phyloP scores from a whole-genome alignment of 2,113 vertebrate species.

The Hippocampus guttulatus region DNA sequence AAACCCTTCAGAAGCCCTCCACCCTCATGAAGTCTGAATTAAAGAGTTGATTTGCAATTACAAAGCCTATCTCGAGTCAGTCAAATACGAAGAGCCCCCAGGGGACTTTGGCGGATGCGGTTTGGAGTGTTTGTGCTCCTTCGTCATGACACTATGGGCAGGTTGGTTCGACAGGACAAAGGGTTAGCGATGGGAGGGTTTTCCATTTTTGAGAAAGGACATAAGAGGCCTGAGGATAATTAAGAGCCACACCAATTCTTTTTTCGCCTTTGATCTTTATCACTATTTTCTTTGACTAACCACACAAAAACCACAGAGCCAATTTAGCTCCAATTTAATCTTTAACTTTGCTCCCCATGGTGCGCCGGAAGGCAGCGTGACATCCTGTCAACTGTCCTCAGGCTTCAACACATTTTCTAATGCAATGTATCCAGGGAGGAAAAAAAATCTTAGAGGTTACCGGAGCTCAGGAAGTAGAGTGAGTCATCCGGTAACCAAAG shows the following conservation, averaged over 20 bases:
- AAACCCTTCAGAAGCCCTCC: slow-evolving; percentile 60
- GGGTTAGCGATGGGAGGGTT: neutral
- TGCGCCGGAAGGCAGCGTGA: too few relatives aligned
- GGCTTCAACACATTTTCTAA: too few relatives aligned
- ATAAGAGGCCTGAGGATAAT: slow-evolving; percentile 32
- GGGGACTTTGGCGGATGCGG: slow-evolving; percentile 18
- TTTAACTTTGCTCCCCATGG: too few relatives aligned
- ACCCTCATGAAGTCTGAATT: slow-evolving; percentile 66
- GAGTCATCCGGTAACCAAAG: too few relatives aligned
- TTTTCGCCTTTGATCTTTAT: neutral
- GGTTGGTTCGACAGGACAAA: neutral
- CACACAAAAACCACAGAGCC: neutral
- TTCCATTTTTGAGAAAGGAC: slow-evolving; percentile 16
- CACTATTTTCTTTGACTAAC: neutral
- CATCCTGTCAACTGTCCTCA: too few relatives aligned
- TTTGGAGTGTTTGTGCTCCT: slow-evolving; percentile 36
- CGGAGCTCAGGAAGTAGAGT: too few relatives aligned
- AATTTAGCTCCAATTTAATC: neutral
- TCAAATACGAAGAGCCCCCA: slow-evolving; percentile 42
- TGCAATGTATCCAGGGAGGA: too few relatives aligned
- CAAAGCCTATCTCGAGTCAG: slow-evolving; percentile 48
- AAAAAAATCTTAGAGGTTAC: too few relatives aligned
- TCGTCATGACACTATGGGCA: slow-evolving; percentile 34
- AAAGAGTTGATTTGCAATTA: slow-evolving; percentile 75
- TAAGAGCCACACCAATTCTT: slow-evolving; percentile 10